Conservation (phyloP, 2,797 vertebrate species). For the Tamandua tetradactyla region DNA sequence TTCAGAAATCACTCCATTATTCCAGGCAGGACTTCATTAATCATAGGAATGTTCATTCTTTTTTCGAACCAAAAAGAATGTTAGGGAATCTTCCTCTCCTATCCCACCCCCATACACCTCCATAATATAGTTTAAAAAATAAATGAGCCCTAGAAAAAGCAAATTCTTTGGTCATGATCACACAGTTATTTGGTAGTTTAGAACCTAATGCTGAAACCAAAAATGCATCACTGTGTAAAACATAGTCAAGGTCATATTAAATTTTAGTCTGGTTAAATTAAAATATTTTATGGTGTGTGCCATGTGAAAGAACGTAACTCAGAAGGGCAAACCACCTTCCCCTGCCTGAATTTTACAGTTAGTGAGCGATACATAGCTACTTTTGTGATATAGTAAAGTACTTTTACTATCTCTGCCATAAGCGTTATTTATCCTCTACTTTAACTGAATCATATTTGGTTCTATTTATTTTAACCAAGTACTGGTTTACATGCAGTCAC, state of each 20-base stretch:
- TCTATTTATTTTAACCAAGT: not conserved
- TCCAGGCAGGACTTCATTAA: not conserved
- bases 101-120: not conserved
- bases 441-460: not conserved
- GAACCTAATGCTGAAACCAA: not conserved
- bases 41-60: not conserved
- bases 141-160: slow-evolving; percentile 17
- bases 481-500: not conserved
- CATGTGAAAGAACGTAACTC: not conserved
- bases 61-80: not conserved
- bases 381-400: not conserved
- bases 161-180: not conserved
- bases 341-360: not conserved
- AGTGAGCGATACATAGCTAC: not conserved
- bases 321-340: not conserved
- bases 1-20: not conserved
- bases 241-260: not conserved
- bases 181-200: not conserved
- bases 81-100: not conserved
- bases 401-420: not conserved
- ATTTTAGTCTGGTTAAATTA: not conserved
- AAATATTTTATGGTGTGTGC: not conserved
- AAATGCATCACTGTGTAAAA: not conserved
- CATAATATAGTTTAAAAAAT: not conserved
- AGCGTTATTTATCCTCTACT: not conserved